These are phyloP conservation scores for Crocodylus rhombifer DNA, from an alignment of 2,797 vertebrate genomes.

Conservation along the genomic window DNA sequence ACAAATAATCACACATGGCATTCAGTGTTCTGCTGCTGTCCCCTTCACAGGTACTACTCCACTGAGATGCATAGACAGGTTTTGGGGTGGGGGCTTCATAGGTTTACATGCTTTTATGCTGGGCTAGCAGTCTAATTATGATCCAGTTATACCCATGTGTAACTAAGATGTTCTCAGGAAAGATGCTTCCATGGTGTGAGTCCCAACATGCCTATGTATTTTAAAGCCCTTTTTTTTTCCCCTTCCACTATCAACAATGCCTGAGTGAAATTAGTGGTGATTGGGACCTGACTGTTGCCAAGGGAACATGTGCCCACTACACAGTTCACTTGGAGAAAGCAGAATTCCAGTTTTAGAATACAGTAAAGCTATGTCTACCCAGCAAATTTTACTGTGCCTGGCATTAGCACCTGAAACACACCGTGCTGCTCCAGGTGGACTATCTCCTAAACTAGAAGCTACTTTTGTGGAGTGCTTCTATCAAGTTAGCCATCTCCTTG, in stretches of 20 bases:
- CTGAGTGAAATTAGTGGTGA: background rate
- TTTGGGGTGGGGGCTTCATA: too few relatives aligned
- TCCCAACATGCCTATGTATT: background rate
- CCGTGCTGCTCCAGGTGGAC: too few relatives aligned
- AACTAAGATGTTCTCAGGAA: constrained; percentile 27
- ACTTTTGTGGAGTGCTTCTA: too few relatives aligned
- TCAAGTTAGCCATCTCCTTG: too few relatives aligned
- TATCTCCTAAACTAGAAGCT: too few relatives aligned
- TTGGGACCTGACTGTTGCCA: constrained; percentile 44
- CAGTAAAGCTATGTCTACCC: background rate
- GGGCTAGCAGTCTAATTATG: background rate
- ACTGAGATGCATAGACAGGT: background rate
- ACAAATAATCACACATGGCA: background rate
- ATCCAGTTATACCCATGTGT: constrained; percentile 23
- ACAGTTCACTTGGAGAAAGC: background rate
- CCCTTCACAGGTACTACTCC: background rate
- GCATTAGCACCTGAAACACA: too few relatives aligned
- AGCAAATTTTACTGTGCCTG: too few relatives aligned
- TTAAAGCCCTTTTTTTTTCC: too few relatives aligned
- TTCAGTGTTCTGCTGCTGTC: background rate
- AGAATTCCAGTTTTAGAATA: background rate
- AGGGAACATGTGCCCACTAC: constrained; percentile 26
- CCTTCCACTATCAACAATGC: constrained; percentile 10
- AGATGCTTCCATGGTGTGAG: background rate
- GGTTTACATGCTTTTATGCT: background rate